Conservation (phyloP, 2,113 vertebrate genomes). For the Sialia sialis region DNA sequence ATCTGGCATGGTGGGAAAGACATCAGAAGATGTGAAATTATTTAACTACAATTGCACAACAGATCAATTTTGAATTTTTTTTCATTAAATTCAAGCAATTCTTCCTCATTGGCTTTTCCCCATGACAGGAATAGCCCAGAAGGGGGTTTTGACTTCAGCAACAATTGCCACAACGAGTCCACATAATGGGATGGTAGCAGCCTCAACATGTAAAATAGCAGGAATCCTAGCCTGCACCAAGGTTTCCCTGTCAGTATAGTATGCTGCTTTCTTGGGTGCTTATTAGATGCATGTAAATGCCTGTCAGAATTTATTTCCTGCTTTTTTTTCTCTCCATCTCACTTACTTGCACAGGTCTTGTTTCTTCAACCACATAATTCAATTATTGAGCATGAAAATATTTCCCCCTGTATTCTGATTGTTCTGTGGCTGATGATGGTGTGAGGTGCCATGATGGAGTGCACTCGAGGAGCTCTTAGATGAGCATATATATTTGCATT, state of each 20-base stretch:
- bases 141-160: background rate
- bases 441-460: slow-evolving; percentile 34
- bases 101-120: background rate
- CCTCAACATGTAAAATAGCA: background rate
- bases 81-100: background rate
- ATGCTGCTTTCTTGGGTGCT: background rate
- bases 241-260: background rate
- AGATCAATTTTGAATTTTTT: background rate
- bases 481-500: slow-evolving; percentile 44
- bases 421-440: background rate
- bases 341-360: background rate
- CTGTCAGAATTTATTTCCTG: background rate
- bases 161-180: background rate
- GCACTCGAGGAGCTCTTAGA: slow-evolving; percentile 48
- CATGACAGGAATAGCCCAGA: background rate
- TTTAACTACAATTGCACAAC: background rate
- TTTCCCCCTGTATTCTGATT: slow-evolving; percentile 31
- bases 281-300: background rate
- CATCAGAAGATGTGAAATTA: background rate
- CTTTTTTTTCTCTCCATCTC: background rate
- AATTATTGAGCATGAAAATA: slow-evolving; percentile 43
- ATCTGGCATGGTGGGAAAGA: background rate
- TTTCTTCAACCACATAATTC: slow-evolving; percentile 41
- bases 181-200: background rate
- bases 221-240: background rate